Percentiles rank a stretch among this genome's conserved stretches.
phyloP scores from a whole-genome alignment of 2,113 vertebrate species.

The Pelusios castaneus region DNA sequence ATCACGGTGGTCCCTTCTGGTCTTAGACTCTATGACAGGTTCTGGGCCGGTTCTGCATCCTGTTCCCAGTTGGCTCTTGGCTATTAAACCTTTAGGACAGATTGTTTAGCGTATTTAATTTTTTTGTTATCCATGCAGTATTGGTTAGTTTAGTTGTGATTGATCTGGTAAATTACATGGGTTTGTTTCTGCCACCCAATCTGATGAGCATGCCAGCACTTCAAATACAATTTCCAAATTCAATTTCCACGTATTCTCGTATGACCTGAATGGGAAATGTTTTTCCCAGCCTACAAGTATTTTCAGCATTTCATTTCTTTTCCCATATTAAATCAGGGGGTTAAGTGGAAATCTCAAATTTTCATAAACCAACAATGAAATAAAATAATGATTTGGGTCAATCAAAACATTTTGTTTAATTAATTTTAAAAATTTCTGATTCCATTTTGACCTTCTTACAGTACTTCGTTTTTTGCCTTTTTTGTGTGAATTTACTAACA shows the following conservation, averaged over 20 bases:
- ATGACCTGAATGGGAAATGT: not conserved
- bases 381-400: not conserved
- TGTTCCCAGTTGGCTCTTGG: accelerated
- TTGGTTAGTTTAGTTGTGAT: not conserved
- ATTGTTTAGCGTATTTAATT: not conserved
- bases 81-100: not conserved
- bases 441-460: not conserved
- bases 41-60: not conserved
- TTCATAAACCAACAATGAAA: not conserved
- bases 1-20: too few species aligned
- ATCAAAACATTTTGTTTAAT: not conserved
- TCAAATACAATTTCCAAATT: not conserved
- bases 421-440: not conserved
- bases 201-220: not conserved
- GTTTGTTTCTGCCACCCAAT: too few species aligned
- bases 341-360: not conserved
- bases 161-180: accelerated
- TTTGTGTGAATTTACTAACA: not conserved
- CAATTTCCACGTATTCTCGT: not conserved
- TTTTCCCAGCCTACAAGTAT: not conserved
- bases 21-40: too few species aligned
- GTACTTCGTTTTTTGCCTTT: too few species aligned
- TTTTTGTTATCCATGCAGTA: not conserved
- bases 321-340: not conserved
- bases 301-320: not conserved